Evolutionary conservation across 2,113 vertebrate genomes (phyloP).

Genomic region (Eretmochelys imbricata): DNA sequence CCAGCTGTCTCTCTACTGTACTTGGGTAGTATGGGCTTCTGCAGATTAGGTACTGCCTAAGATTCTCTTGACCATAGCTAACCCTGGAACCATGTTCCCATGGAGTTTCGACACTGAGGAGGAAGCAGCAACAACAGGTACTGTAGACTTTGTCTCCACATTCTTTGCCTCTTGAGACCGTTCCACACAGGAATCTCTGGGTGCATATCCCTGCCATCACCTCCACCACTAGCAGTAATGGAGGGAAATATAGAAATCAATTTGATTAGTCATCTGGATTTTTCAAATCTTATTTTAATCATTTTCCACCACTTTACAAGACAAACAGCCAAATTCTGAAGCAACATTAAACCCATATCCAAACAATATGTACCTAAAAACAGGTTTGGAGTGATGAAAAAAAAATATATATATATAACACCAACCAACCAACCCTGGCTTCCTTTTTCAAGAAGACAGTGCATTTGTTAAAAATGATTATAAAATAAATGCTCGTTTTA

Average conservation of each 20-base stretch:
- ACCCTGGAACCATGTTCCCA: neutral
- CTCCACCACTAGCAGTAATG: neutral
- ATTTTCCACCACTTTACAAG: neutral
- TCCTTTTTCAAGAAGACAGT: neutral
- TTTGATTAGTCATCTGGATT: neutral
- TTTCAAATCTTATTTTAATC: neutral
- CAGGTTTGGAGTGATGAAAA: neutral
- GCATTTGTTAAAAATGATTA: neutral
- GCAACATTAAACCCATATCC: neutral
- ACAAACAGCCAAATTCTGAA: neutral
- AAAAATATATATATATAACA: neutral
- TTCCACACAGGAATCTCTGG: neutral
- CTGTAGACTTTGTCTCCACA: rapidly evolving
- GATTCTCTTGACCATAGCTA: neutral
- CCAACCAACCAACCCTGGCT: neutral
- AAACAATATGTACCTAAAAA: neutral
- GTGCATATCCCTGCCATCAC: neutral
- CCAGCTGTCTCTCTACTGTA: too few species aligned
- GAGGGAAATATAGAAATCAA: neutral
- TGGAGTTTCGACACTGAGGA: neutral
- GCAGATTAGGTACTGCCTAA: neutral
- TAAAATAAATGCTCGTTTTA: neutral
- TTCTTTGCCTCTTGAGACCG: neutral
- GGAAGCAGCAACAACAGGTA: neutral
- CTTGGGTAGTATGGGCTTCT: neutral